phyloP scores from a whole-genome alignment of 92 coral and sea anemone genomes.

The Palythoa grandiflora region DNA sequence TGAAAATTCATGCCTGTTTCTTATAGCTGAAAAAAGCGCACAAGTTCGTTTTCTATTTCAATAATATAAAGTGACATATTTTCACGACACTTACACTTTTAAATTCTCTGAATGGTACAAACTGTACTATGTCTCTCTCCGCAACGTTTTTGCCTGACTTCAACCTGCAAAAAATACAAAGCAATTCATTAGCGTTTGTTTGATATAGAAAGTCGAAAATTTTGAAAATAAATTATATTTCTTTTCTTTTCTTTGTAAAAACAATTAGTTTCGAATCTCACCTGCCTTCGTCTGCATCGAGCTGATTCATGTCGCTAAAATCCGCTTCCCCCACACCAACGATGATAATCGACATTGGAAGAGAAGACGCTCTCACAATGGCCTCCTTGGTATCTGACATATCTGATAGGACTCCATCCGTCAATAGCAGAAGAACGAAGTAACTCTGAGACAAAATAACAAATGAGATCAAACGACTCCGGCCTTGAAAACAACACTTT shows the following conservation, averaged over 20 bases:
- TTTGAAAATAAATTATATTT: no score
- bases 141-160: slow-evolving; percentile 84
- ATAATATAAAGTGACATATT: background rate
- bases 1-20: no score
- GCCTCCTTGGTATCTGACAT: slow-evolving; percentile 93
- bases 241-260: no score
- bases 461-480: no score
- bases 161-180: slow-evolving; percentile 56
- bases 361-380: slow-evolving; percentile 86
- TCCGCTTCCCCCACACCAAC: slow-evolving; percentile 96
- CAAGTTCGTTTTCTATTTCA: no score
- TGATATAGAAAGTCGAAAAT: no score
- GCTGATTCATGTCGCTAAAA: slow-evolving; percentile 91
- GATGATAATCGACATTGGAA: slow-evolving; percentile 96
- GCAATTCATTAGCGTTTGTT: no score
- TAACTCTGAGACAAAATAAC: slow-evolving; percentile 67
- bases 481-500: no score
- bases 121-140: slow-evolving; percentile 95
- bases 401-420: slow-evolving; percentile 97
- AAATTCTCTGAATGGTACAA: slow-evolving; percentile 95
- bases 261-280: slow-evolving; percentile 19
- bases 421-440: slow-evolving; percentile 84
- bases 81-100: slow-evolving; percentile 70
- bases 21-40: no score
- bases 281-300: slow-evolving; percentile 98